Evolutionary conservation across 2,113 vertebrate species (phyloP), one percentile per base, ranked within the genome.

Genomic region (Tichodroma muraria): DNA sequence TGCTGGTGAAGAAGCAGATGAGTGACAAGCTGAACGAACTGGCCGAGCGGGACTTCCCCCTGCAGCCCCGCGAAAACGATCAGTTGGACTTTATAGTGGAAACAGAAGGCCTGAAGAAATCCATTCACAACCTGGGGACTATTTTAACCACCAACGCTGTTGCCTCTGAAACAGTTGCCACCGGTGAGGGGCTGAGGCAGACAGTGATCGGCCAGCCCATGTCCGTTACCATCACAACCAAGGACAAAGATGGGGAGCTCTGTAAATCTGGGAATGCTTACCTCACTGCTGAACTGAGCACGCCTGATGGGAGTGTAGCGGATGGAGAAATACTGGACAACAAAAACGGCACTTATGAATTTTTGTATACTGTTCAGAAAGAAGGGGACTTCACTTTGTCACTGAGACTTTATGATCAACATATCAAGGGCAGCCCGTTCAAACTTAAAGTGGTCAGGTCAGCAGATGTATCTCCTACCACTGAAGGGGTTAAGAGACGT

Each of bases 301-400:
- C 98, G 0, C 97, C 98, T 6, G 99, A 99, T 11, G 98, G 99
- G 28, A 98, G 98, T n/a, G 98, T 98, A 53, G 98, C 98, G 0
- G 98, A 99, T 7, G 98, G 99, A 13, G 98, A 99, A 93, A 98
- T 99, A 80, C 97, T 99, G 69, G 99, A 99, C 97, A 99, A 99
- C 96, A 99, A 99, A 95, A 99, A 99, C 6, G 99, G 99, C 96
- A 99, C 99, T n/a, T 99, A 99, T 0, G 99, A 99, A 90, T 99
- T 98, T 89, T 92, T 99, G 71, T 99, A 99, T 96, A 98, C 98
- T 3, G 98, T 98, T 70, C 98, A 98, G 79, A 99, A 98, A 68
- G 99, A 99, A 94, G 99, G 99, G 17, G 98, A 98, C 82, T 99
- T 99, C 83, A 98, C 98, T 40, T 97, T 99, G 54, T 98, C 99